Base-by-base conservation (phyloP, 2,888 invertebrate genomes). In the Drosophila differens region DNA sequence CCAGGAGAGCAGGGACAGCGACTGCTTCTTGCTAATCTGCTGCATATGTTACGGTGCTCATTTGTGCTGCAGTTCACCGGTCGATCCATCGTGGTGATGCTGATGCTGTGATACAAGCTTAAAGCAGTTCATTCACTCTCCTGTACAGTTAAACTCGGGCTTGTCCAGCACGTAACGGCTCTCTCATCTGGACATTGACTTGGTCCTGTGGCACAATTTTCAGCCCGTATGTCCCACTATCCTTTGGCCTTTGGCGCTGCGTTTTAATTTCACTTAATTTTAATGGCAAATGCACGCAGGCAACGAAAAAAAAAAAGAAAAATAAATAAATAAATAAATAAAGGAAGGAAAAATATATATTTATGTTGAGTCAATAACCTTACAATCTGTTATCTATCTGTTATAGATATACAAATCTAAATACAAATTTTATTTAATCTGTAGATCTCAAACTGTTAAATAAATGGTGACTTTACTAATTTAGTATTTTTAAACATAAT, bases 1-100 rank as follows among this genome's bases (percentile, higher is more conserved):
- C 19, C 25, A 57, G 47, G 22, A 22, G 41, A n/a, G 32, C 44
- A 68, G 14, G 14, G 63, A 47, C 22, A 47, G 54, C 65, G 41
- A 73, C 61, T 61, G 70, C 66, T 70, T 67, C 69, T 62, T 70
- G 71, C 61, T 75, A 75, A 90, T 86, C 82, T 86, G 79, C 67
- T 79, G 86, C 86, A 85, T 86, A 83, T 73, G 89, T 81, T 85
- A 83, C 69, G 84, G 60, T 51, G 74, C 74, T 75, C 69, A 70
- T 76, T 72, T 73, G 54, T 55, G 35, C 51, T 37, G 33, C 22
- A 54, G 35, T 44, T 28, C 32, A 52, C 28, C 30, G 55, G 59
- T 39, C 12, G 49, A 12, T 33, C 28, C 4, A 39, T 58, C 47
- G 22, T 32, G 37, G 22, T 52, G 22, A 55, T 55, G 66, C 69